Conservation (phyloP, 2,888 invertebrate species). For the Hyposoter didymator region DNA sequence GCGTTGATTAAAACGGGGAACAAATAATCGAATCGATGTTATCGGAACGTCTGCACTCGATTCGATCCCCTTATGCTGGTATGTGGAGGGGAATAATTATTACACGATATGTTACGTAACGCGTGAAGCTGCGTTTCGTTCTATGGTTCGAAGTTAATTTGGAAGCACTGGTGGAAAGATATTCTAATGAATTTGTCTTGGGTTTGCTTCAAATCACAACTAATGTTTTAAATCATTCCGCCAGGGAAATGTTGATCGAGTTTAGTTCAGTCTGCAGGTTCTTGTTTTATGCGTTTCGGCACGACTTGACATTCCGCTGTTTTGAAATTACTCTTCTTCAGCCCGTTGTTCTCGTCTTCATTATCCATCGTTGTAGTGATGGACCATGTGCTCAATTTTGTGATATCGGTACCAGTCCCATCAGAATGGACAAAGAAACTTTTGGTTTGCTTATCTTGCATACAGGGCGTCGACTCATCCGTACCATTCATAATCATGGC, state of each 20-base stretch:
- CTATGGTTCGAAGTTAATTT: not conserved
- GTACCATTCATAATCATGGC: not conserved
- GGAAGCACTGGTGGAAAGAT: not conserved
- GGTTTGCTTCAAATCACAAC: not conserved
- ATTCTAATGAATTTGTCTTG: not conserved
- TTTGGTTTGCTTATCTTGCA: not conserved
- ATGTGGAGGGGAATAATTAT: not conserved
- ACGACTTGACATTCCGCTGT: not conserved
- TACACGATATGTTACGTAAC: not conserved
- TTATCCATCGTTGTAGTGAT: constrained; percentile 28
- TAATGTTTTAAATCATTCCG: not conserved
- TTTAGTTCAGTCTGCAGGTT: not conserved
- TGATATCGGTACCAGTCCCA: not conserved
- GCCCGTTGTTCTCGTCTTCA: not conserved
- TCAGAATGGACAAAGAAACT: not conserved
- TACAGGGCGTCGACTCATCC: not conserved
- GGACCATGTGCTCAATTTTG: constrained; percentile 13
- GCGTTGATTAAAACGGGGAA: not conserved
- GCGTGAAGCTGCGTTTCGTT: not conserved
- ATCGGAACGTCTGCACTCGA: not conserved
- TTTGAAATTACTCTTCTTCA: constrained; percentile 11
- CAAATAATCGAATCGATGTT: constrained; percentile 1
- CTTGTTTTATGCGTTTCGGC: not conserved
- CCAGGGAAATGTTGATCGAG: constrained; percentile 2
- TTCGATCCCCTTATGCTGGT: not conserved